These are phyloP conservation scores for Mylabris phalerata DNA, from an alignment of 1,140 invertebrate genomes.

Conservation along the genomic window DNA sequence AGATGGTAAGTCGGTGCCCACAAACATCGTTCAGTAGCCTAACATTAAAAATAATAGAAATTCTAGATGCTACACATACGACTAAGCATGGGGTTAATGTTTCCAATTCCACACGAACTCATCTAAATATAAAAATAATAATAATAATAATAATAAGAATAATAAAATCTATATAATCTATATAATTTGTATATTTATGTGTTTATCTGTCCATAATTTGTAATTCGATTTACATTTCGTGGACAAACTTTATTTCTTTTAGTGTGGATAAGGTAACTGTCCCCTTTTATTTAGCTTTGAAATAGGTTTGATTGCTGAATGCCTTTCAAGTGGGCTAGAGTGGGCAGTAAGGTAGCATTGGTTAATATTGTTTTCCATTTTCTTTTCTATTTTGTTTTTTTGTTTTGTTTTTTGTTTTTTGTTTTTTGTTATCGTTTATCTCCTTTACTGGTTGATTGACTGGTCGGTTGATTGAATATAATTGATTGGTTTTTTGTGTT, in stretches of 20 bases:
- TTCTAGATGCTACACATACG: constrained; percentile 30
- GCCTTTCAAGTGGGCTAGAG: constrained; percentile 20
- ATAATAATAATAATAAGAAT: background rate
- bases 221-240: too few species aligned
- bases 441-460: background rate
- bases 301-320: constrained; percentile 34
- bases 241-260: too few species aligned
- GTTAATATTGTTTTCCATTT: background rate
- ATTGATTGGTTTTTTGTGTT: background rate
- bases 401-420: too few species aligned
- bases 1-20: constrained; percentile 79
- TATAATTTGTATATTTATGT: too few species aligned
- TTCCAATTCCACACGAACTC: background rate
- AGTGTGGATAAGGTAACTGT: too few species aligned
- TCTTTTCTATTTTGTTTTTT: too few species aligned
- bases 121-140: background rate
- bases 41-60: background rate
- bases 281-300: constrained; percentile 15
- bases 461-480: background rate
- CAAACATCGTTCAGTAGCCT: constrained; percentile 20
- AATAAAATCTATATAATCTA: too few species aligned
- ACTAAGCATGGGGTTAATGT: constrained; percentile 32
- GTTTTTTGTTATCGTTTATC: background rate
- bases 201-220: too few species aligned
- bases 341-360: constrained; percentile 17